A percentile compares a stretch with the other conserved stretches of the same genome.
phyloP scores from a whole-genome alignment of 1,140 invertebrate species.

The Neomicropteryx cornuta region DNA sequence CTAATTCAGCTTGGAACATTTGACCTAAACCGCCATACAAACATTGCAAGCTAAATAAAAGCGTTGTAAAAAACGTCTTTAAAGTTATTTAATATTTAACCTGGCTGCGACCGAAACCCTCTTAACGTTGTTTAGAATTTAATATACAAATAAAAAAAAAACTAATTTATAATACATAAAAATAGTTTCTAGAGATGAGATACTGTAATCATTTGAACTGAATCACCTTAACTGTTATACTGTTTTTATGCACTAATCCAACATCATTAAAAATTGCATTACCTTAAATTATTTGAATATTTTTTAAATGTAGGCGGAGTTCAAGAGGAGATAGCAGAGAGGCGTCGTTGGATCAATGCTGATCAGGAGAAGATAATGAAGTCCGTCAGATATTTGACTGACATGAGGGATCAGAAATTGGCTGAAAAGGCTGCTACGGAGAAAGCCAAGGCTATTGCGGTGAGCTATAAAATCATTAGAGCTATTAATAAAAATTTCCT shows the following conservation, averaged over 20 bases:
- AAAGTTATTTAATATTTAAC: too few relatives aligned
- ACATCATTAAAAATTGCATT: too few relatives aligned
- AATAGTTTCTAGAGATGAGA: too few relatives aligned
- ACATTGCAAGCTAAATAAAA: too few relatives aligned
- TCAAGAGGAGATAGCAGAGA: constrained; percentile 35
- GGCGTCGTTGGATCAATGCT: constrained; percentile 31
- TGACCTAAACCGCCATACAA: too few relatives aligned
- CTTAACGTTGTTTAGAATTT: too few relatives aligned
- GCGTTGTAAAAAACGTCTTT: too few relatives aligned
- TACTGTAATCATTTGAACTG: too few relatives aligned
- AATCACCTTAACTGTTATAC: too few relatives aligned
- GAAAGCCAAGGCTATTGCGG: constrained; percentile 10
- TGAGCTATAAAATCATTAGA: constrained; percentile 12
- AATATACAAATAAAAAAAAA: constrained; percentile 7
- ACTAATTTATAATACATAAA: constrained; percentile 3
- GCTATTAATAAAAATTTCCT: constrained; percentile 6
- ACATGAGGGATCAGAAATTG: constrained; percentile 28
- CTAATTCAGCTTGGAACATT: too few relatives aligned
- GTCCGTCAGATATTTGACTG: constrained; percentile 31
- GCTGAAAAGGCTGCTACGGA: constrained; percentile 24
- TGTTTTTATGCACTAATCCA: too few relatives aligned
- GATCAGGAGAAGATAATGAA: constrained; percentile 35
- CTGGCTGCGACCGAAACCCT: too few relatives aligned
- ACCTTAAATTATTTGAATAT: constrained; percentile 5
- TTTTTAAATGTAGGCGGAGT: constrained; percentile 20